Conservation (phyloP, 2,888 invertebrate genomes). For the Chouioia cunea region DNA sequence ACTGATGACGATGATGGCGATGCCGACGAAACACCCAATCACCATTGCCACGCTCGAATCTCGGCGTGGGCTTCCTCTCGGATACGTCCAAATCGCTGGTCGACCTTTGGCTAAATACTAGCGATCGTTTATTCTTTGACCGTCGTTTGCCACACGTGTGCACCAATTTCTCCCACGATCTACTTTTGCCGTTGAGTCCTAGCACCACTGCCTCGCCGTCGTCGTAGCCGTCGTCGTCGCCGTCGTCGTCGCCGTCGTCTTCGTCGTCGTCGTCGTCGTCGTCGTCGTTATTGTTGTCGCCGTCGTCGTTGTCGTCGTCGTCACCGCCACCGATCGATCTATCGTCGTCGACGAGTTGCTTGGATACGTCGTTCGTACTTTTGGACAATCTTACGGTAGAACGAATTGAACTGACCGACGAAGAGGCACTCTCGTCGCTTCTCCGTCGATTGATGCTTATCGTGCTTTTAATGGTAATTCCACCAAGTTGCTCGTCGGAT, state of each 20-base stretch:
- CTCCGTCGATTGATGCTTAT: conserved; percentile 52
- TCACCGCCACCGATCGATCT: conserved; percentile 48
- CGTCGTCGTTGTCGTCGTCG: conserved; percentile 3
- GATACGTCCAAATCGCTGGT: conserved; percentile 60
- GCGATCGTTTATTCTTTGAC: too few relatives aligned
- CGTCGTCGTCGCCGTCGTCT: conserved; percentile 51
- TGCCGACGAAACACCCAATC: conserved; percentile 55
- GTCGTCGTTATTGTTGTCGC: conserved; percentile 17
- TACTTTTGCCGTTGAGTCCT: conserved; percentile 8
- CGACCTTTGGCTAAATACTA: neutral
- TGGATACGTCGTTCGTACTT: conserved; percentile 52
- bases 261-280: conserved; percentile 37
- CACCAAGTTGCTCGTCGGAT: conserved; percentile 47
- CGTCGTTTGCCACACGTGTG: conserved; percentile 49
- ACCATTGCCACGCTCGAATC: conserved; percentile 52
- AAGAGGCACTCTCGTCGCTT: conserved; percentile 43
- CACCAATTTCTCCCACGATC: conserved; percentile 48
- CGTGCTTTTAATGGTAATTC: conserved; percentile 54
- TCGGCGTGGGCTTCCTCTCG: conserved; percentile 57
- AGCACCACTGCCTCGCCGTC: neutral
- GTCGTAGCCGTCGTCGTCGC: conserved; percentile 18
- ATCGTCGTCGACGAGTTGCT: conserved; percentile 33
- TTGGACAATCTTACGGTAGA: conserved; percentile 38
- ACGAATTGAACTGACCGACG: conserved; percentile 34
- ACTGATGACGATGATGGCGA: conserved; percentile 9